phyloP scores from a whole-genome alignment of 2,888 invertebrate species.

The Aquatica leii region DNA sequence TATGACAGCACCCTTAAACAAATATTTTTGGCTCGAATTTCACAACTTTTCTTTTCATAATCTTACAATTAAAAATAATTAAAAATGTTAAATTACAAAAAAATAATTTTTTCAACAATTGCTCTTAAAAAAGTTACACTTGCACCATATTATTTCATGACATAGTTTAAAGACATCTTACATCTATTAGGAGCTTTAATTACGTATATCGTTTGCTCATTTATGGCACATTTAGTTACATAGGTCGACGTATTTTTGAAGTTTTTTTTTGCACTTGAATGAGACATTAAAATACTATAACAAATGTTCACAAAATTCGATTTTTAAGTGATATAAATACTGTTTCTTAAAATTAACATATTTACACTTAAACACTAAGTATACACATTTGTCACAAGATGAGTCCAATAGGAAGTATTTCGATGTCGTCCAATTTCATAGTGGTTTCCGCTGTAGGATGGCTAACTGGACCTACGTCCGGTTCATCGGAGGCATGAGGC shows the following conservation, averaged over 20 bases:
- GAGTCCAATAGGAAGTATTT: constrained; percentile 55
- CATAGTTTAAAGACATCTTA: constrained; percentile 30
- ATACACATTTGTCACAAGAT: constrained; percentile 59
- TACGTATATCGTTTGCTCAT: constrained; percentile 50
- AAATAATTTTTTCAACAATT: constrained; percentile 29
- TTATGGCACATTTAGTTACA: constrained; percentile 47
- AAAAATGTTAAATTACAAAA: constrained; percentile 13
- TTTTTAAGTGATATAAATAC: constrained; percentile 43
- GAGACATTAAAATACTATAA: constrained; percentile 46
- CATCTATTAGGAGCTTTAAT: constrained; percentile 42
- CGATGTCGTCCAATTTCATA: constrained; percentile 47
- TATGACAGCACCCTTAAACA: constrained; percentile 13
- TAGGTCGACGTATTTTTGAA: constrained; percentile 23
- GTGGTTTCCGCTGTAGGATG: constrained; percentile 51
- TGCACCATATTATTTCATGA: constrained; percentile 31
- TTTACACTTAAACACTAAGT: constrained; percentile 58
- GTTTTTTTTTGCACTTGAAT: constrained; percentile 35
- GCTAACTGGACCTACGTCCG: constrained; percentile 51
- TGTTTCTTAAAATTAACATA: constrained; percentile 51
- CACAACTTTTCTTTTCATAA: constrained; percentile 10
- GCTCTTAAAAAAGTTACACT: constrained; percentile 32
- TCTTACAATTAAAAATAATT: constrained; percentile 7
- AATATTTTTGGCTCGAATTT: constrained; percentile 12
- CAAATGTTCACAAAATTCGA: constrained; percentile 36
- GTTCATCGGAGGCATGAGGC: constrained; percentile 56